Evolutionary conservation across 2,797 vertebrate species (phyloP).

Genomic region (Morelia viridis): DNA sequence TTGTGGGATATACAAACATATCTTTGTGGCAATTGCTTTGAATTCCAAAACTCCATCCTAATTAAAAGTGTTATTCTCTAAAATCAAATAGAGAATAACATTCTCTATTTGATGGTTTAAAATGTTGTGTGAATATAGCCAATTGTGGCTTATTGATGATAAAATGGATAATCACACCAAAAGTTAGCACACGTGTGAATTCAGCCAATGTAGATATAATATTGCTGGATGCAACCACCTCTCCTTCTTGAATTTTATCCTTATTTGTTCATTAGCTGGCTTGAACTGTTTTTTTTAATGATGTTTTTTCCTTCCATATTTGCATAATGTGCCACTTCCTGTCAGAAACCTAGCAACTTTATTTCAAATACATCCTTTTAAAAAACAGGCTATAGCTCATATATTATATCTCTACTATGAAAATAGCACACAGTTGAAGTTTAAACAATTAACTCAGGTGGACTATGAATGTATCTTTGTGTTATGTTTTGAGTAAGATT

Average conservation of each 20-base stretch:
- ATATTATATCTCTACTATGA: neutral
- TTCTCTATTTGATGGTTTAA: too few species aligned
- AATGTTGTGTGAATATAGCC: too few species aligned
- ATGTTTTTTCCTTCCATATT: neutral
- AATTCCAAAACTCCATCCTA: constrained; percentile 51
- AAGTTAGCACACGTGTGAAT: too few species aligned
- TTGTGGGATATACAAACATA: constrained; percentile 52
- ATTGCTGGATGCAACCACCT: too few species aligned
- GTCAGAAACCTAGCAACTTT: neutral
- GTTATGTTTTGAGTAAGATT: neutral
- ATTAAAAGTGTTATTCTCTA: too few species aligned
- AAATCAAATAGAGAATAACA: too few species aligned
- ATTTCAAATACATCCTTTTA: neutral
- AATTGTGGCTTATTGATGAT: too few species aligned
- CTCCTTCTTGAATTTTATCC: too few species aligned
- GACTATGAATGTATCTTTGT: neutral
- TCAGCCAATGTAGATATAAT: too few species aligned
- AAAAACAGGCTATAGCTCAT: neutral
- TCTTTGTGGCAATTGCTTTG: constrained; percentile 51
- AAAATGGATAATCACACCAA: too few species aligned
- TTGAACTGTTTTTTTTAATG: neutral
- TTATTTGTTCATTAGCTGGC: too few species aligned
- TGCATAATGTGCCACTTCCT: neutral
- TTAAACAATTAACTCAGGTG: neutral
- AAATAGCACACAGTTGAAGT: too few species aligned